Conservation (phyloP, 2,888 invertebrate genomes). For the Melanchra persicariae region DNA sequence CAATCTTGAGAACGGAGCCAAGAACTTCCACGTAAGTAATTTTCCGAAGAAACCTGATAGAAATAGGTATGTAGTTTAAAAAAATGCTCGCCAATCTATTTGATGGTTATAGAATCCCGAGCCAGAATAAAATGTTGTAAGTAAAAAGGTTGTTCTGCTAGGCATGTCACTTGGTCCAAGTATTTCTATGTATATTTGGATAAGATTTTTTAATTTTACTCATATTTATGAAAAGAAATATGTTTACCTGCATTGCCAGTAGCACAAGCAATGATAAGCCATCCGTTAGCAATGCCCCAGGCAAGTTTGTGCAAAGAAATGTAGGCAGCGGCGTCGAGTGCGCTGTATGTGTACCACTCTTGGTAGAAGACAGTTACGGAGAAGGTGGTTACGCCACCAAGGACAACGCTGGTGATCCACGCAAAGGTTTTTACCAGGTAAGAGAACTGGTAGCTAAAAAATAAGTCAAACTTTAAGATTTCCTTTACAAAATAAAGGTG, state of each 20-base stretch:
- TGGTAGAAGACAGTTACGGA: conserved; percentile 92
- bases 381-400: conserved; percentile 91
- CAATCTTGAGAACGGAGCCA: conserved; percentile 92
- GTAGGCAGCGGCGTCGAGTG: conserved; percentile 92
- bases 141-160: conserved; percentile 1
- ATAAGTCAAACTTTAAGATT: rapidly evolving
- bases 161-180: not conserved
- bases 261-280: conserved; percentile 93
- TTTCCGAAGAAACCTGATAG: conserved; percentile 89
- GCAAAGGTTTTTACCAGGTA: conserved; percentile 77
- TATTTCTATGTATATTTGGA: not conserved
- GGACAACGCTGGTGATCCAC: conserved; percentile 81
- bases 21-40: conserved; percentile 91
- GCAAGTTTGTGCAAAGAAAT: conserved; percentile 92
- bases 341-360: conserved; percentile 90
- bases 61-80: not conserved
- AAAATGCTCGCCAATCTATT: not conserved
- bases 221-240: not conserved
- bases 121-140: not conserved
- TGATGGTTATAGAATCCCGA: not conserved
- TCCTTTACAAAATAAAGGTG: not conserved
- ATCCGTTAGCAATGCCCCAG: conserved; percentile 93
- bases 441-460: conserved; percentile 81
- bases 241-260: conserved; percentile 92
- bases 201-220: not conserved